These are phyloP conservation scores for Cyanistes caeruleus DNA, from an alignment of 2,113 vertebrate genomes.

Conservation along the genomic window DNA sequence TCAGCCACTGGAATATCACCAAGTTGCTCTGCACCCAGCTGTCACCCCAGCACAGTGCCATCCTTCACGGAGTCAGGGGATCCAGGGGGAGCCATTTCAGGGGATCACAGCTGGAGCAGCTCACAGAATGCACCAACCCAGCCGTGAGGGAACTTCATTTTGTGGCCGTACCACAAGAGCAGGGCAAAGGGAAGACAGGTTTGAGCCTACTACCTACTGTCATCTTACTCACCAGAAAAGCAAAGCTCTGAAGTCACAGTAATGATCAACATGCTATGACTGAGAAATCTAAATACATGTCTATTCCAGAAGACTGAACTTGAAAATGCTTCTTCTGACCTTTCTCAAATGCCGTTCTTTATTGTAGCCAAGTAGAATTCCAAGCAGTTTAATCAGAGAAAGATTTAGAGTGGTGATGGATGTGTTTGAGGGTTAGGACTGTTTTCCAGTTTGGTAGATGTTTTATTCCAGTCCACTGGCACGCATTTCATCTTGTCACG, in stretches of 20 bases:
- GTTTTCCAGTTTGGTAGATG: background rate
- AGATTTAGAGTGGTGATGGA: background rate
- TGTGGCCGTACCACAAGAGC: accelerated
- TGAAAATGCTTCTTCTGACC: conserved; percentile 67
- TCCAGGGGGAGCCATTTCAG: background rate
- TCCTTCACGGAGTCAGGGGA: background rate
- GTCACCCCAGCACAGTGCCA: background rate
- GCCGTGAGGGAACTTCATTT: background rate
- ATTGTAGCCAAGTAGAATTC: conserved; percentile 11
- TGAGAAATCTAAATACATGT: background rate
- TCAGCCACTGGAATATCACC: background rate
- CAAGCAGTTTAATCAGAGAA: conserved; percentile 35
- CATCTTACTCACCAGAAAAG: background rate
- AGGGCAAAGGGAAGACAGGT: background rate
- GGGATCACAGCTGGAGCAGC: background rate
- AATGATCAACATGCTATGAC: background rate
- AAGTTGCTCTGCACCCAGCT: background rate
- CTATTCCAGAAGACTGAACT: conserved; percentile 53
- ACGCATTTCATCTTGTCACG: background rate
- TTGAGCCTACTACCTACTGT: background rate
- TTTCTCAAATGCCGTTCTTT: conserved; percentile 69
- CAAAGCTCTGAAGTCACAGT: background rate
- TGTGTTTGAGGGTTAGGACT: background rate
- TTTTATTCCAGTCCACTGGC: background rate
- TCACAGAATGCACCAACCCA: background rate